Evolutionary conservation across 2,888 invertebrate species (phyloP).

Genomic region (Drosophila nr. medialis): DNA sequence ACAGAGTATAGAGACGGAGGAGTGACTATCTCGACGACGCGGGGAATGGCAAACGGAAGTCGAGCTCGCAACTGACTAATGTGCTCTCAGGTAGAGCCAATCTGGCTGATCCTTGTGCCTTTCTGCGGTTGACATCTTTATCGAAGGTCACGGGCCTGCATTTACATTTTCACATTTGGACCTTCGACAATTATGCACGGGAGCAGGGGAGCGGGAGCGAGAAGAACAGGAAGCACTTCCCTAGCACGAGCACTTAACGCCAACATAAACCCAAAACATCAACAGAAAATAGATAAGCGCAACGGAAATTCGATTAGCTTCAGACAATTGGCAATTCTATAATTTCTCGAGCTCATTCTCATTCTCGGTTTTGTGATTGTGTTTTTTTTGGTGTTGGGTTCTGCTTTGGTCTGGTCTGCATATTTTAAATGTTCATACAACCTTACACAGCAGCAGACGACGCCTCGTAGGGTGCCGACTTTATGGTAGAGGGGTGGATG

Average conservation of each 20-base stretch:
- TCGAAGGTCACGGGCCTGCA: slow-evolving; percentile 60
- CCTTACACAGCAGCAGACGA: slow-evolving; percentile 20
- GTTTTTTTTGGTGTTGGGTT: slow-evolving; percentile 1
- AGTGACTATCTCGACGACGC: neutral
- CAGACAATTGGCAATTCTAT: slow-evolving; percentile 54
- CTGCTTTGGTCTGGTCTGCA: slow-evolving; percentile 13
- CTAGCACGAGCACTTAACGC: slow-evolving; percentile 42
- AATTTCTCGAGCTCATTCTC: slow-evolving; percentile 20
- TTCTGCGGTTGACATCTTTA: slow-evolving; percentile 65
- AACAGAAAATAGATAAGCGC: slow-evolving; percentile 27
- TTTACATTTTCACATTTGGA: slow-evolving; percentile 38
- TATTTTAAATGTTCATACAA: slow-evolving; percentile 44
- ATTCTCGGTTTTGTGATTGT: slow-evolving; percentile 14
- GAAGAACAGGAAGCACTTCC: slow-evolving; percentile 53
- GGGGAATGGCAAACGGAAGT: slow-evolving; percentile 43
- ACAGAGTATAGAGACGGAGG: neutral
- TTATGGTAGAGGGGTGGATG: neutral
- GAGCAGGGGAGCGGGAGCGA: neutral
- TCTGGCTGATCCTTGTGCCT: slow-evolving; percentile 35
- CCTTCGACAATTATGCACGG: slow-evolving; percentile 43
- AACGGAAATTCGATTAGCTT: slow-evolving; percentile 59
- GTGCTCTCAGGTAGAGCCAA: slow-evolving; percentile 29
- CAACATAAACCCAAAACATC: slow-evolving; percentile 33
- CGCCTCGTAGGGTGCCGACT: neutral
- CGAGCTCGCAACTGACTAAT: slow-evolving; percentile 31